Conservation (phyloP, 2,888 invertebrate species). For the Eupithecia inturbata region DNA sequence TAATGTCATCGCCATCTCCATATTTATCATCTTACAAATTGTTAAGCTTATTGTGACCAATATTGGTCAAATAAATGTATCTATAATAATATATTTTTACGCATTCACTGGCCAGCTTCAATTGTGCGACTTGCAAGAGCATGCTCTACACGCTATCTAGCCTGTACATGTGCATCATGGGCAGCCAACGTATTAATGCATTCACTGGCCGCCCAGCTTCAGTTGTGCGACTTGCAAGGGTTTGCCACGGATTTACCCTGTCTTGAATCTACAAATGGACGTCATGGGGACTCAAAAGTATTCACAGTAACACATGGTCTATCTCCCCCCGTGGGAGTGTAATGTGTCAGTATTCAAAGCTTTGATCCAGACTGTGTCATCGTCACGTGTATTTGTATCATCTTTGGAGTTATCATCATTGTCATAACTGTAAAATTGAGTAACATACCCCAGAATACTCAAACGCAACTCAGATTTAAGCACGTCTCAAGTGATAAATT, state of each 20-base stretch:
- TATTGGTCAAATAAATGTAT: not conserved
- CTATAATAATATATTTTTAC: not conserved
- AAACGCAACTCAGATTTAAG: too few species aligned
- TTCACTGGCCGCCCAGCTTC: too few species aligned
- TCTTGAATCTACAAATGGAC: too few species aligned
- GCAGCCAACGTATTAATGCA: too few species aligned
- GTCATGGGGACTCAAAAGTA: too few species aligned
- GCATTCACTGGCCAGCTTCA: not conserved
- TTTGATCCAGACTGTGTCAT: constrained; percentile 89
- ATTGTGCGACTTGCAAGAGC: not conserved
- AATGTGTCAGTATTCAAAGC: constrained; percentile 92
- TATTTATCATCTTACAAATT: not conserved
- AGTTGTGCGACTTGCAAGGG: too few species aligned
- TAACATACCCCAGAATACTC: too few species aligned
- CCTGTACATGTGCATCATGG: too few species aligned
- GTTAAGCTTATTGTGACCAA: not conserved
- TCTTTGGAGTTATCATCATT: not conserved
- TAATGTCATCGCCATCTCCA: not conserved
- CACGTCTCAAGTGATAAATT: too few species aligned
- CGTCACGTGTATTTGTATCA: not conserved
- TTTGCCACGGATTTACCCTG: too few species aligned
- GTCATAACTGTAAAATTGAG: not conserved
- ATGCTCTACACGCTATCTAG: too few species aligned
- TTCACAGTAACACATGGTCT: too few species aligned
- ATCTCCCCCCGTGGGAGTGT: constrained; percentile 86